Conservation (phyloP, 1,140 invertebrate species). For the Drosophila fuyamai region DNA sequence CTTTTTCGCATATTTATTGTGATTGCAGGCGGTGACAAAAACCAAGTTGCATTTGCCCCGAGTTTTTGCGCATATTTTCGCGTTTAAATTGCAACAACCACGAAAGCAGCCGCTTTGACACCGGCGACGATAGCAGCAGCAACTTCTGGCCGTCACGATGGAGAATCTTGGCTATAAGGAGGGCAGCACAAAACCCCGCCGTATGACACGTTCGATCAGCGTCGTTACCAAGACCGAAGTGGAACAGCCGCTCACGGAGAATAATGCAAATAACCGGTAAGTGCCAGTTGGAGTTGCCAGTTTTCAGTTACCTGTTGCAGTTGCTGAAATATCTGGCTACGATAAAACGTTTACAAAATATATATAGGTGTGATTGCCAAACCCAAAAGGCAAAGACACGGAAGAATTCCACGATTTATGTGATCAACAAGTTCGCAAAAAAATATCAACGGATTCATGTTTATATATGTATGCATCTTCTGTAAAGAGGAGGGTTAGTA, state of each 20-base stretch:
- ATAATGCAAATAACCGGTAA: constrained; percentile 84
- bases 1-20: constrained; percentile 36
- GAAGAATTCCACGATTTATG: constrained; percentile 34
- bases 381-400: constrained; percentile 27
- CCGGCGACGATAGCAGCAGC: constrained; percentile 33
- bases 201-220: constrained; percentile 83
- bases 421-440: constrained; percentile 7
- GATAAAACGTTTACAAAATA: constrained; percentile 27
- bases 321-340: constrained; percentile 28
- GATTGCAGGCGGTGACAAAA: constrained; percentile 25
- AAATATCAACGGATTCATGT: constrained; percentile 11
- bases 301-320: constrained; percentile 22
- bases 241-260: constrained; percentile 81
- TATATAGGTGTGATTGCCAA: constrained; percentile 25
- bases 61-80: constrained; percentile 68
- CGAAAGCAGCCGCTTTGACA: constrained; percentile 31
- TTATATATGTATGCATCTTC: neutral
- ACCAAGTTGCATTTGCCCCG: constrained; percentile 37
- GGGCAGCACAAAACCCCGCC: constrained; percentile 81
- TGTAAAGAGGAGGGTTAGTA: neutral
- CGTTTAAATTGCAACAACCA: constrained; percentile 63
- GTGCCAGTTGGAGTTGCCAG: constrained; percentile 56
- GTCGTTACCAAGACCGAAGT: constrained; percentile 84
- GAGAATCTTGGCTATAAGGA: constrained; percentile 85
- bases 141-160: constrained; percentile 64